These are phyloP conservation scores for Lasioglossum lativentre DNA, from an alignment of 2,888 invertebrate species.

Conservation along the genomic window DNA sequence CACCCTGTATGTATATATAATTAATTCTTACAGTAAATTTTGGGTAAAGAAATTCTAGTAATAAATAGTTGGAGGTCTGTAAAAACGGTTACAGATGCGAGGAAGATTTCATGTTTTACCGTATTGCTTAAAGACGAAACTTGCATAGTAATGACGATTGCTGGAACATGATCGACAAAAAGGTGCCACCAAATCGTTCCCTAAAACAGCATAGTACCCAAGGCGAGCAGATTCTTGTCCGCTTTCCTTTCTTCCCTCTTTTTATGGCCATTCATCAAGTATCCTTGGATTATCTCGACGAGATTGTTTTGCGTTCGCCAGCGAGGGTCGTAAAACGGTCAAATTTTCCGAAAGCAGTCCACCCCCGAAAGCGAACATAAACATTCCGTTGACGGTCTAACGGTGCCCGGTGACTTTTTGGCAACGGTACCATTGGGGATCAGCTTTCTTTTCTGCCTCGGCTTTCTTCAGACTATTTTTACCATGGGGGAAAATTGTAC, in stretches of 20 bases:
- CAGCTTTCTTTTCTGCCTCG: conserved; percentile 45
- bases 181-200: neutral
- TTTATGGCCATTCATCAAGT: conserved; percentile 34
- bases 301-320: conserved; percentile 26
- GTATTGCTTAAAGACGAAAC: neutral
- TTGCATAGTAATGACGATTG: neutral
- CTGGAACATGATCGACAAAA: neutral
- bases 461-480: conserved; percentile 24
- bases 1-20: too few species aligned
- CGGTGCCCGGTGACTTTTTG: conserved; percentile 62
- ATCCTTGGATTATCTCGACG: conserved; percentile 28
- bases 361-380: conserved; percentile 33
- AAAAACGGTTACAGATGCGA: neutral
- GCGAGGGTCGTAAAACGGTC: conserved; percentile 47
- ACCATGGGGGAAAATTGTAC: conserved; percentile 58
- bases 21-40: neutral
- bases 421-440: conserved; percentile 45
- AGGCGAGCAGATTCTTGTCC: neutral
- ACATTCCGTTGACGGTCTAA: conserved; percentile 62
- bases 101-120: neutral
- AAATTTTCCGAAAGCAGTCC: conserved; percentile 26
- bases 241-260: neutral
- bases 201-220: neutral
- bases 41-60: neutral
- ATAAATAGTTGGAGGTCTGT: neutral